Evolutionary conservation across 2,888 invertebrate species (phyloP).

Genomic region (Coelopa pilipes): DNA sequence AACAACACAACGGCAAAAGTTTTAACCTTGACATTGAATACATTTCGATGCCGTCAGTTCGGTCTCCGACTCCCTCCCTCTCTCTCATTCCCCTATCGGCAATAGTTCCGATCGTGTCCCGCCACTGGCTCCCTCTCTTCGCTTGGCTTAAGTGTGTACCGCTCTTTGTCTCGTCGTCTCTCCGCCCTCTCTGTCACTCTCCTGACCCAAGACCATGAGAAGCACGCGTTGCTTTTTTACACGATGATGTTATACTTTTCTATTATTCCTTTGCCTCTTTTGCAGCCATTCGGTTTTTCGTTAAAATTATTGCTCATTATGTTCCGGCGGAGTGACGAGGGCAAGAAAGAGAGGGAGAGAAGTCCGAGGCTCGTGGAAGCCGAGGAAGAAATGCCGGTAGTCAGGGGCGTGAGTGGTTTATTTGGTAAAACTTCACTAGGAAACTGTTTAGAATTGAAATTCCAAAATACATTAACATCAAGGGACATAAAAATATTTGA

Average conservation of each 20-base stretch:
- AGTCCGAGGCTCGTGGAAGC: neutral
- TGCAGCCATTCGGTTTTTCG: too few relatives aligned
- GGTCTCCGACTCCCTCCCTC: neutral
- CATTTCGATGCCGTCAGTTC: neutral
- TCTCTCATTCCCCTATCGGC: neutral
- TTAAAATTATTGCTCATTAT: too few relatives aligned
- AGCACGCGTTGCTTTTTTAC: too few relatives aligned
- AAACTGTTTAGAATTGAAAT: neutral
- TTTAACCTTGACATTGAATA: conserved; percentile 29
- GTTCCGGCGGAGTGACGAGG: too few relatives aligned
- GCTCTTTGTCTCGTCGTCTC: too few relatives aligned
- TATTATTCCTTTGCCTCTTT: too few relatives aligned
- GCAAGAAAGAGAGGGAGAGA: too few relatives aligned
- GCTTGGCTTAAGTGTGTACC: neutral
- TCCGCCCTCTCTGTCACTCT: too few relatives aligned
- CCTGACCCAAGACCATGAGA: too few relatives aligned
- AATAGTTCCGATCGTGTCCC: neutral
- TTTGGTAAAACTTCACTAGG: neutral
- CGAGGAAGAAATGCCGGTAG: neutral
- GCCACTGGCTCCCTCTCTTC: neutral
- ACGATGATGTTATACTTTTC: too few relatives aligned
- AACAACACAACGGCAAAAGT: neutral
- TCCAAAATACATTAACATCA: neutral
- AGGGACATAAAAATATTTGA: too few relatives aligned
- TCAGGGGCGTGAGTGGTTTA: neutral